Conservation (phyloP, 2,888 invertebrate genomes). For the Drosophila neoperkinsi region DNA sequence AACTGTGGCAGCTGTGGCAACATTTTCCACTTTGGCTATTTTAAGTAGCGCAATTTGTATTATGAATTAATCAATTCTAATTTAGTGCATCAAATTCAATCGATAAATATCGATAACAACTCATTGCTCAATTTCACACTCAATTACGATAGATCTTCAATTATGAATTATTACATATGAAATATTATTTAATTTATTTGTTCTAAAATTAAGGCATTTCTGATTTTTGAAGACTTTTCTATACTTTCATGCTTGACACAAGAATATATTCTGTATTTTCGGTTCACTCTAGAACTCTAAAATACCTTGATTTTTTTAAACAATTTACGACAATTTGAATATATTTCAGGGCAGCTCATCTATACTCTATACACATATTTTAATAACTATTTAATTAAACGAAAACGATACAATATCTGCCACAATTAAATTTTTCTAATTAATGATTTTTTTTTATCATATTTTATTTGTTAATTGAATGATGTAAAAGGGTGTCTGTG, state of each 20-base stretch:
- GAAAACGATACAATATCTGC: too few species aligned
- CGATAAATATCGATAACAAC: background rate
- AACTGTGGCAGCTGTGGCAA: background rate
- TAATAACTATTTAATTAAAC: background rate
- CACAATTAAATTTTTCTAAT: background rate
- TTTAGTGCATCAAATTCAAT: background rate
- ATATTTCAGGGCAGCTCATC: background rate
- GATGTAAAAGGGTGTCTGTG: background rate
- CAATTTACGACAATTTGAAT: background rate
- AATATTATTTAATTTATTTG: background rate
- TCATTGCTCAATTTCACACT: background rate
- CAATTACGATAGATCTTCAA: background rate
- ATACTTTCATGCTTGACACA: background rate
- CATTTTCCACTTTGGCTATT: background rate
- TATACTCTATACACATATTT: background rate
- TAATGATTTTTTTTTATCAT: background rate
- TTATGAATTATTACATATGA: background rate
- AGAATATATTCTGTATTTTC: background rate
- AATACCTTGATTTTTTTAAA: background rate
- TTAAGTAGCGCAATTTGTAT: background rate
- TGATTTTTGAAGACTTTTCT: background rate
- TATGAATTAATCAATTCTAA: background rate
- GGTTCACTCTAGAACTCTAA: background rate
- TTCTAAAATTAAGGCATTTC: background rate
- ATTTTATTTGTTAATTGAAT: background rate